These are phyloP conservation scores for Icerya purchasi DNA, from an alignment of 2,888 invertebrate genomes.

Conservation along the genomic window DNA sequence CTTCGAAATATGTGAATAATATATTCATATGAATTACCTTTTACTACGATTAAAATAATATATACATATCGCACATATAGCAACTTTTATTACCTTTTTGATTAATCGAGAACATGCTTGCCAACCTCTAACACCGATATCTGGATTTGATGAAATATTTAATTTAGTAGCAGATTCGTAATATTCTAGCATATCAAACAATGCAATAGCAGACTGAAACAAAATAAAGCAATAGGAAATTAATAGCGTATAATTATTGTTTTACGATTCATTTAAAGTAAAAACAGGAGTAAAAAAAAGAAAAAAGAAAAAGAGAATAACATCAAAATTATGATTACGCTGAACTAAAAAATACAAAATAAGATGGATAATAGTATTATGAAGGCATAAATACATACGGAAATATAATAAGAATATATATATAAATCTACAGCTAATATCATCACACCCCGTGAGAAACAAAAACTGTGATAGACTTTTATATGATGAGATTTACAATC, in stretches of 20 bases:
- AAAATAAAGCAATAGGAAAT: slow-evolving; percentile 6
- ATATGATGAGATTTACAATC: too few species aligned
- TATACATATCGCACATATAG: too few species aligned
- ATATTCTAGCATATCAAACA: slow-evolving; percentile 82
- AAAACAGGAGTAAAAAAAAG: too few species aligned
- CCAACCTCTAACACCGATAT: slow-evolving; percentile 61
- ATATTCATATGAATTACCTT: background rate
- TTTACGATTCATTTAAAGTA: background rate
- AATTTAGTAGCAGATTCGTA: slow-evolving; percentile 62
- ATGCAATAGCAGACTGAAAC: slow-evolving; percentile 37
- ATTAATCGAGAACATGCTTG: slow-evolving; percentile 57
- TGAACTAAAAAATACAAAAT: background rate
- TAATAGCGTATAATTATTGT: background rate
- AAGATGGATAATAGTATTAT: too few species aligned
- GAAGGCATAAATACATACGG: too few species aligned
- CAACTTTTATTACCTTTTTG: slow-evolving; percentile 37
- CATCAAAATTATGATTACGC: background rate
- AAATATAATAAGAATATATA: too few species aligned
- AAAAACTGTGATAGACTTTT: too few species aligned
- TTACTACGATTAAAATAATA: background rate
- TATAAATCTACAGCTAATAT: too few species aligned
- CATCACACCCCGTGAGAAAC: too few species aligned
- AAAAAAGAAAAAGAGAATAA: background rate
- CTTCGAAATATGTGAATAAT: background rate
- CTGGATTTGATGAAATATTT: slow-evolving; percentile 52